phyloP scores from a whole-genome alignment of 2,113 vertebrate genomes.

The Atlantisia rogersi region DNA sequence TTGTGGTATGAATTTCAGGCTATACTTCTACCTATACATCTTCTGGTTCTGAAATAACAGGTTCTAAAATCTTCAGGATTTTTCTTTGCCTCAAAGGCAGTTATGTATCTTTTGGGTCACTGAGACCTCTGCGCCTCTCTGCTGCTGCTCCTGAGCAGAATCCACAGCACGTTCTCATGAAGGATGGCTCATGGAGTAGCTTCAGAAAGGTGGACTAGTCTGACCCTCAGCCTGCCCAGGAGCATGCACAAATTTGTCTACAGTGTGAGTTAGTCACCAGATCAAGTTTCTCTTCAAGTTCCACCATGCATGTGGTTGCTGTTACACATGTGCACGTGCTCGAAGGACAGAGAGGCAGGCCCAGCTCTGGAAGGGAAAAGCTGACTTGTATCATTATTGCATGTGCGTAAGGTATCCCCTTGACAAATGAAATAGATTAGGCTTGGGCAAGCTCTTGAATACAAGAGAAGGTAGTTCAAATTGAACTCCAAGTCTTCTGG shows the following conservation, averaged over 20 bases:
- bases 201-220: background rate
- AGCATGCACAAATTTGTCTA: background rate
- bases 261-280: background rate
- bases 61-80: background rate
- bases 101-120: rapidly evolving
- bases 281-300: background rate
- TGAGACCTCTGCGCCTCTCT: background rate
- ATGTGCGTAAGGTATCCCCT: rapidly evolving
- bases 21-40: background rate
- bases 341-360: background rate
- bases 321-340: rapidly evolving
- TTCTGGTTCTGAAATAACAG: background rate
- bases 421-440: background rate
- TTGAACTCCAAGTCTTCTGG: background rate
- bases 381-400: rapidly evolving
- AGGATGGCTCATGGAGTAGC: background rate
- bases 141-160: background rate
- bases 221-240: background rate
- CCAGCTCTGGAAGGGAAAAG: background rate
- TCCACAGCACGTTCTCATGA: background rate
- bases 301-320: background rate
- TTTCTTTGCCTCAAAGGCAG: background rate
- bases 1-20: background rate
- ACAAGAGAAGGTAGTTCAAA: background rate
- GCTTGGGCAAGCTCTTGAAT: background rate